Evolutionary conservation across 53 echinoderm and acorn worm species (phyloP).

Genomic region (Stichopus horrens): DNA sequence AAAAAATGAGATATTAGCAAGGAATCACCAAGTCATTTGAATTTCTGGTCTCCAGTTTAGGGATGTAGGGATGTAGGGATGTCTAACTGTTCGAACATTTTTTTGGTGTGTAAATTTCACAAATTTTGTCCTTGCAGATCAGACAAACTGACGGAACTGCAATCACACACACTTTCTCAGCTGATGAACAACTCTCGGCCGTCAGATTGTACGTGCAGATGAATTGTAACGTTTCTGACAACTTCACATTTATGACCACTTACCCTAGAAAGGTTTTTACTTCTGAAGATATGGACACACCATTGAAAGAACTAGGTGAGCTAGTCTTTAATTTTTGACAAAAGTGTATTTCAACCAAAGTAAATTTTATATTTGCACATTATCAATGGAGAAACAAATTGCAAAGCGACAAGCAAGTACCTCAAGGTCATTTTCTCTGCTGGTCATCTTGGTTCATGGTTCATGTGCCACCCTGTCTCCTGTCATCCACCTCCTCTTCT

Average conservation of each 20-base stretch:
- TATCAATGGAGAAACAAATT: too few species aligned
- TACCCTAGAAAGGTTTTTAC: conserved; percentile 93
- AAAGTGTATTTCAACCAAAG: too few species aligned
- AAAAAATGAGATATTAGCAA: too few species aligned
- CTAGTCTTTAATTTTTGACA: too few species aligned
- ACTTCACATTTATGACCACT: conserved; percentile 89
- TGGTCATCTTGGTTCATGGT: too few species aligned
- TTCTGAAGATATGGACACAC: conserved; percentile 94
- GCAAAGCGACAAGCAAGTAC: too few species aligned
- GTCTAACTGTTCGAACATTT: background rate
- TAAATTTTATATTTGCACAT: too few species aligned
- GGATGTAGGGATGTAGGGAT: too few species aligned
- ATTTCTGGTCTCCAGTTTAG: background rate
- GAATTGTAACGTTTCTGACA: conserved; percentile 80
- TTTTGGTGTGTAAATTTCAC: background rate
- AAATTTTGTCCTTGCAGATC: conserved; percentile 52
- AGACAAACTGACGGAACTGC: conserved; percentile 77
- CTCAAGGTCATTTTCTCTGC: too few species aligned
- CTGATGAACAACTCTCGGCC: conserved; percentile 75
- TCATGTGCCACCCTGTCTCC: too few species aligned
- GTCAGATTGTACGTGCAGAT: conserved; percentile 78
- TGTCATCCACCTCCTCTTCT: too few species aligned
- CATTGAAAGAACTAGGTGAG: conserved; percentile 86
- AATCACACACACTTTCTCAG: conserved; percentile 77
- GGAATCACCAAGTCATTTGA: too few species aligned